Evolutionary conservation across 2,113 vertebrate species (phyloP), one percentile per base, ranked within the genome.

Genomic region (Gyps fulvus): DNA sequence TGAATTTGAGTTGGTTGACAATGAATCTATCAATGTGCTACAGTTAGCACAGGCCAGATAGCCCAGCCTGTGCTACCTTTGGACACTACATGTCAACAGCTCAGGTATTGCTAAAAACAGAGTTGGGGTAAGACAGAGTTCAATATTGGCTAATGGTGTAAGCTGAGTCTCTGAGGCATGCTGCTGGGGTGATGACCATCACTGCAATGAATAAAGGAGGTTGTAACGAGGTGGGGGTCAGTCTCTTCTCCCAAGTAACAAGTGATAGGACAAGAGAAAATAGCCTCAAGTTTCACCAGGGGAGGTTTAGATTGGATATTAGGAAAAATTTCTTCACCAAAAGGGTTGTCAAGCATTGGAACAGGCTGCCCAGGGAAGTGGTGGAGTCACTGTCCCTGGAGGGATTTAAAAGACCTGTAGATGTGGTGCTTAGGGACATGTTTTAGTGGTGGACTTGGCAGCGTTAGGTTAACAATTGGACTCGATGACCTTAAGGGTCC

Each of bases 361-460:
- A 14, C 7, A 89, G 25, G 21, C 38, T 79, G 27, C 59, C 55
- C 36, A 57, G 36, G 32, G 49, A 85, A 69, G 42, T 38, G 20
- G 42, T 13, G 5, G 21, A 79, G 65, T 38, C 6, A 21, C 26
- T 19, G 29, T 18, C 47, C n/a, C 31, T 43, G 54, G 32, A 80
- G 10, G 3, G 34, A 21, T 45, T 83, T 32, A 58, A 52, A 20
- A 63, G 27, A 50, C 0, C 0, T 71, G 62, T 58, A 65, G 50
- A 38, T n/a, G 5, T 4, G 2, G 25, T 52, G 17, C 0, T 0
- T 20, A 40, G 34, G 29, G 32, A 43, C 13, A 43, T 0, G 0
- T 34, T 55, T 73, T 79, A 43, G 52, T 5, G 14, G 29, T 19
- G 61, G 57, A n/a, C 7, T 7, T 3, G 7, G 16, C 29, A 78